These are phyloP conservation scores for Hypotaenidia okinawae DNA, from an alignment of 2,797 vertebrate species.

Conservation along the genomic window DNA sequence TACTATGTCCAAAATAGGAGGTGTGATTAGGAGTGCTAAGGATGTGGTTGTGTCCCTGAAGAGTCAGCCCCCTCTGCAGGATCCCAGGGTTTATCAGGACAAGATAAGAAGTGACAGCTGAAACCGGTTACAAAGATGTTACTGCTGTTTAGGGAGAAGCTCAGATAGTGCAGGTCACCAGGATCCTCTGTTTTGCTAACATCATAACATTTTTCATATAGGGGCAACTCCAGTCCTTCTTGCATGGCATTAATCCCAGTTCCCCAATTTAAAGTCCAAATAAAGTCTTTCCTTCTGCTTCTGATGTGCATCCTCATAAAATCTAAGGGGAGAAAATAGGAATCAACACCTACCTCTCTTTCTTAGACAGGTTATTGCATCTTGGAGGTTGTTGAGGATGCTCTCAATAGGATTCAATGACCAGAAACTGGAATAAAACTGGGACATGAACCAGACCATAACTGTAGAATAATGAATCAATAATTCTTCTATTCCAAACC, in stretches of 20 bases:
- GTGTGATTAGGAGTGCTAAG: not conserved
- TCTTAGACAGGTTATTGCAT: not conserved
- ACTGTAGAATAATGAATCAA: slow-evolving; percentile 23
- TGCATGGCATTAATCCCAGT: accelerated
- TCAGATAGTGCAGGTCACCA: not conserved
- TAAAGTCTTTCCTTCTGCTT: not conserved
- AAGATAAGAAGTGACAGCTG: not conserved
- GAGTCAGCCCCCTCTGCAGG: not conserved
- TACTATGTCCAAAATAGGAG: not conserved
- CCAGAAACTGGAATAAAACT: slow-evolving; percentile 29
- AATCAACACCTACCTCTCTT: not conserved
- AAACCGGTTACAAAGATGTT: not conserved
- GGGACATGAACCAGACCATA: not conserved
- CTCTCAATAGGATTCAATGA: not conserved
- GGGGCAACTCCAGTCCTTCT: not conserved
- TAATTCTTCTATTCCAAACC: slow-evolving; percentile 45
- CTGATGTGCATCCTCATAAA: not conserved
- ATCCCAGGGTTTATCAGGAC: not conserved
- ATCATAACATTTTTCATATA: not conserved
- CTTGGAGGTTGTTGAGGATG: not conserved
- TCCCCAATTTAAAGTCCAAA: not conserved
- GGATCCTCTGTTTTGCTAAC: not conserved
- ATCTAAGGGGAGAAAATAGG: not conserved
- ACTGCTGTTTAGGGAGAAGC: not conserved
- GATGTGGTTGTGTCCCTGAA: not conserved